Evolutionary conservation across 2,888 invertebrate genomes (phyloP).

Genomic region (Leptura quadrifasciata): DNA sequence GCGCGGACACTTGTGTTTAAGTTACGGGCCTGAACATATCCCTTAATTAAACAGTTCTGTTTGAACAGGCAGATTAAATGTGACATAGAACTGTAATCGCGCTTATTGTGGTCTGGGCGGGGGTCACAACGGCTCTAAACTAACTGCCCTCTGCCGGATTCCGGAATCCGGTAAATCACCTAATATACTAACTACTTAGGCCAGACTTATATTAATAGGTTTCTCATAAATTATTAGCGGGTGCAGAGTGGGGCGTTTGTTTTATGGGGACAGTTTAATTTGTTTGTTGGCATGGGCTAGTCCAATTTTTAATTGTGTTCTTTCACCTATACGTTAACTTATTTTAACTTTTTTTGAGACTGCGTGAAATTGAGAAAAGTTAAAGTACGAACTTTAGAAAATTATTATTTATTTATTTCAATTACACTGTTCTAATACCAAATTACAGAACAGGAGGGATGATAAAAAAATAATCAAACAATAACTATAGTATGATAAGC

Average conservation of each 20-base stretch:
- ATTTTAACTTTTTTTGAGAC: no score
- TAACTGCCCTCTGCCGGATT: constrained; percentile 54
- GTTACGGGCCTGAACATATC: constrained; percentile 73
- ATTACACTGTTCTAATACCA: no score
- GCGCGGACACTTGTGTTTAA: constrained; percentile 74
- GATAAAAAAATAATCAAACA: no score
- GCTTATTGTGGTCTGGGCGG: constrained; percentile 73
- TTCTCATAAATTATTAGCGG: constrained; percentile 37
- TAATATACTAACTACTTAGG: constrained; percentile 53
- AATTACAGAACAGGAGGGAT: no score
- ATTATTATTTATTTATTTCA: no score
- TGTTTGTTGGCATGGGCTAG: constrained; percentile 75
- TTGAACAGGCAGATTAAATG: constrained; percentile 75
- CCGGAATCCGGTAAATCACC: constrained; percentile 56
- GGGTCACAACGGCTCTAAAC: constrained; percentile 60
- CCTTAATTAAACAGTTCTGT: constrained; percentile 75
- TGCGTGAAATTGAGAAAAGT: no score
- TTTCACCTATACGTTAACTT: neutral
- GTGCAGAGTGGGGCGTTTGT: constrained; percentile 10
- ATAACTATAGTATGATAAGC: no score
- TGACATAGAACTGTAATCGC: constrained; percentile 75
- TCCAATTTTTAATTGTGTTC: constrained; percentile 68
- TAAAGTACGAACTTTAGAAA: no score
- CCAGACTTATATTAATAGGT: constrained; percentile 52
- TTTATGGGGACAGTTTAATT: constrained; percentile 69